Conservation (phyloP, 2,888 invertebrate species). For the Alsophila aescularia region DNA sequence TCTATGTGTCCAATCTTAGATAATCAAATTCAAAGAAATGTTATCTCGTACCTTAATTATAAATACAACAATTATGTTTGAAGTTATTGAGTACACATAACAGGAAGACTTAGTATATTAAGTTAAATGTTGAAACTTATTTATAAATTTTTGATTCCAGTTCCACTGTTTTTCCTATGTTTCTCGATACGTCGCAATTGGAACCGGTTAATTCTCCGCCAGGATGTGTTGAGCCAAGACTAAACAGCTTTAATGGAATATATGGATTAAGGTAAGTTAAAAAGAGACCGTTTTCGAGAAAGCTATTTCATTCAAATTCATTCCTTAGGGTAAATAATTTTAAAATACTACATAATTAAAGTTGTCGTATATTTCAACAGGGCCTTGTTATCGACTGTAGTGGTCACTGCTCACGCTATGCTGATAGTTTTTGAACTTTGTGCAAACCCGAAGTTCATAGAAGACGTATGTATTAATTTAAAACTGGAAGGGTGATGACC, state of each 20-base stretch:
- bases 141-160: slow-evolving; percentile 5
- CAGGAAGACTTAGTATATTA: no score
- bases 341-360: no score
- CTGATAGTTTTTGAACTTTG: slow-evolving; percentile 1
- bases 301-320: no score
- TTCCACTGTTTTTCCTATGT: slow-evolving; percentile 36
- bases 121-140: no score
- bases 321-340: no score
- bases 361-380: slow-evolving; percentile 7
- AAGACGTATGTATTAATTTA: slow-evolving; percentile 44
- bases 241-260: slow-evolving; percentile 38
- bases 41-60: no score
- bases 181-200: slow-evolving; percentile 54
- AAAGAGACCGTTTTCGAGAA: no score
- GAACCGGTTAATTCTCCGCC: slow-evolving; percentile 34
- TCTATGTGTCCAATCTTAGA: no score
- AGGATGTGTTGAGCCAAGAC: slow-evolving; percentile 28
- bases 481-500: no score
- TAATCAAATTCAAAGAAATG: no score
- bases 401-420: slow-evolving; percentile 34
- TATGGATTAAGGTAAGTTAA: slow-evolving; percentile 45
- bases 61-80: no score
- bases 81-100: no score
- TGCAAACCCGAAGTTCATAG: slow-evolving; percentile 38
- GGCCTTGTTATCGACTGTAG: slow-evolving; percentile 13